Conservation (phyloP, 2,888 invertebrate species). For the Octonoba sinensis region DNA sequence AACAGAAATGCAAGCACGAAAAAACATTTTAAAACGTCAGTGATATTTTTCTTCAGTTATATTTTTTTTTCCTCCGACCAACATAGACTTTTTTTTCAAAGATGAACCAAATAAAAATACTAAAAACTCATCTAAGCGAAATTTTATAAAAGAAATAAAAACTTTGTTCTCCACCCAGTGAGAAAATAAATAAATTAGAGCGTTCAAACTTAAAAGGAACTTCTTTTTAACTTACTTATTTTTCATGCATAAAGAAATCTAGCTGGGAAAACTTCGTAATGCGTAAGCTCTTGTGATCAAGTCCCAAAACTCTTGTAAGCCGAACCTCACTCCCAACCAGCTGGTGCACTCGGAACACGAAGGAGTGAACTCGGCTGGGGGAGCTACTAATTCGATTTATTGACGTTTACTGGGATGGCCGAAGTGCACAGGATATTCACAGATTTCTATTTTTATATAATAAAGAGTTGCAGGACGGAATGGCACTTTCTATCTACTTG, state of each 20-base stretch:
- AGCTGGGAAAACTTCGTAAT: slow-evolving; percentile 22
- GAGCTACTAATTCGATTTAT: slow-evolving; percentile 48
- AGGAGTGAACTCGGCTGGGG: slow-evolving; percentile 10
- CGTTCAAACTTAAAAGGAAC: slow-evolving; percentile 28
- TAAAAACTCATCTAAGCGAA: background rate
- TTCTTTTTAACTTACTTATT: slow-evolving; percentile 22
- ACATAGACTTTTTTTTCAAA: background rate
- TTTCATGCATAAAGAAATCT: slow-evolving; percentile 22
- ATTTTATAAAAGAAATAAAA: slow-evolving; percentile 23
- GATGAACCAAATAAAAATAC: background rate
- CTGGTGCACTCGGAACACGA: slow-evolving; percentile 41
- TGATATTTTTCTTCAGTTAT: too few species aligned
- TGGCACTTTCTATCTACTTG: too few species aligned
- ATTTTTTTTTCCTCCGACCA: background rate
- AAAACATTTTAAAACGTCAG: background rate
- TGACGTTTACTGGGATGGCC: slow-evolving; percentile 9
- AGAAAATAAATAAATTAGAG: slow-evolving; percentile 40
- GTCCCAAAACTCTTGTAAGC: slow-evolving; percentile 23
- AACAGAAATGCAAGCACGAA: background rate
- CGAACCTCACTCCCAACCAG: slow-evolving; percentile 15
- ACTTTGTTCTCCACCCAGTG: slow-evolving; percentile 8
- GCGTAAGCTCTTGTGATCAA: slow-evolving; percentile 20
- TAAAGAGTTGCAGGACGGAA: too few species aligned
- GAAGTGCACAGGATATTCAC: background rate
- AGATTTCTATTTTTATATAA: too few species aligned